A percentile compares a stretch with the other conserved stretches of the same genome.
phyloP scores from a whole-genome alignment of 2,113 vertebrate species.

The Synchiropus splendidus region DNA sequence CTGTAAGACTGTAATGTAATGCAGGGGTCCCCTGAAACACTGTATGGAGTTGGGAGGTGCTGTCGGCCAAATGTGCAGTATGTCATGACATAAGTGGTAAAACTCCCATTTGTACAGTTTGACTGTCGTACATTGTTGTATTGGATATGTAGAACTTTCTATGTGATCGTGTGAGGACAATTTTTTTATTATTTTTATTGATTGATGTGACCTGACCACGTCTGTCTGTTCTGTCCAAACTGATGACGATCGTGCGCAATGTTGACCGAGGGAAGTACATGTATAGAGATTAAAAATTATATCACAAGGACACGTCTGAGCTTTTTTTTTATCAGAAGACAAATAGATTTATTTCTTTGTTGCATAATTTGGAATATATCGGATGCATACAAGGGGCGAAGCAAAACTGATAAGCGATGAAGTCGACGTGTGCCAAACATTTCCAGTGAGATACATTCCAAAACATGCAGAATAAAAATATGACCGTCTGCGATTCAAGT shows the following conservation, averaged over 20 bases:
- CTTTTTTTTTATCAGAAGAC: not conserved
- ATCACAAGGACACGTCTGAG: conserved; percentile 20
- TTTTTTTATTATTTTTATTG: conserved; percentile 56
- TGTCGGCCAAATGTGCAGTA: conserved; percentile 43
- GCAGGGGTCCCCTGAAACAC: not conserved
- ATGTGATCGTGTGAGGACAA: conserved; percentile 52
- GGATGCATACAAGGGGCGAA: too few species aligned
- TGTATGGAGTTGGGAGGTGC: conserved; percentile 1
- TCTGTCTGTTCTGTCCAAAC: conserved; percentile 52
- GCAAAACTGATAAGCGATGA: too few species aligned
- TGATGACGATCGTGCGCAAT: conserved; percentile 44
- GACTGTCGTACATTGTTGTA: conserved; percentile 55
- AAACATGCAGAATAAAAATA: too few species aligned
- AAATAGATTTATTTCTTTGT: not conserved
- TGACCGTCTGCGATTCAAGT: too few species aligned
- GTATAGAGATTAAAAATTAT: conserved; percentile 53
- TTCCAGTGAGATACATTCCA: too few species aligned
- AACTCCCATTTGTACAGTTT: conserved; percentile 51
- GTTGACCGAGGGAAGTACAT: conserved; percentile 44
- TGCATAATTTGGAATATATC: not conserved
- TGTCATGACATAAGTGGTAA: conserved; percentile 46
- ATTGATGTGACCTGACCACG: conserved; percentile 45
- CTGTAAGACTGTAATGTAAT: not conserved
- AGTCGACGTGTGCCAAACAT: too few species aligned
- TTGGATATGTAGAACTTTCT: conserved; percentile 56